A percentile compares a stretch with the other conserved stretches of the same genome.
phyloP scores from a whole-genome alignment of 2,113 vertebrate species.

The Chionodraco myersi region DNA sequence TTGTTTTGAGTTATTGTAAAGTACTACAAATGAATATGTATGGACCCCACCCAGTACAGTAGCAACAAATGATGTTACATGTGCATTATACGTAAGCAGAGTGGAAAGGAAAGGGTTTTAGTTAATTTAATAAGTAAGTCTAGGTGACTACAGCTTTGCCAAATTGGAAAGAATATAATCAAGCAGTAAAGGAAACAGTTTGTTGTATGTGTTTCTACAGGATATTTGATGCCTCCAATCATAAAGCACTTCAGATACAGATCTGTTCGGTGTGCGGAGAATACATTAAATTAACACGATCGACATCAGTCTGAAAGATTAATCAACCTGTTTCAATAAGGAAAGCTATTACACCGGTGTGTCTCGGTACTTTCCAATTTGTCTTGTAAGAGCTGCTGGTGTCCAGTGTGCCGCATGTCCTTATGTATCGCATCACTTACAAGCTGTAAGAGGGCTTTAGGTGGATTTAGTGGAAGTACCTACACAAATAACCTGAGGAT shows the following conservation, averaged over 20 bases:
- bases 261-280: conserved; percentile 16
- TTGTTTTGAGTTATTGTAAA: not conserved
- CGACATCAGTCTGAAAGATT: not conserved
- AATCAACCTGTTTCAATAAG: not conserved
- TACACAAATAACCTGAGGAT: conserved; percentile 6
- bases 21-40: not conserved
- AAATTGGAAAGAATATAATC: not conserved
- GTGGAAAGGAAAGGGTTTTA: not conserved
- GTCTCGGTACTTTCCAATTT: not conserved
- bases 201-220: conserved; percentile 19
- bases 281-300: not conserved
- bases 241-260: conserved; percentile 19
- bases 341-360: not conserved
- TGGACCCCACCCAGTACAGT: not conserved
- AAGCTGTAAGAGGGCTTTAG: not conserved
- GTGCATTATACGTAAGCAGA: not conserved
- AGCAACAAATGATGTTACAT: not conserved
- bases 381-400: not conserved
- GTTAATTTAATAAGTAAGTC: too few species aligned
- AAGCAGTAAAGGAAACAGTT: not conserved
- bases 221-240: conserved; percentile 25
- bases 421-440: not conserved
- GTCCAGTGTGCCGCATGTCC: not conserved
- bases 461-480: not conserved
- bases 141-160: not conserved